Percentiles rank a stretch among this genome's conserved stretches.
phyloP scores from a whole-genome alignment of 2,797 vertebrate species.

The Oophaga sylvatica region DNA sequence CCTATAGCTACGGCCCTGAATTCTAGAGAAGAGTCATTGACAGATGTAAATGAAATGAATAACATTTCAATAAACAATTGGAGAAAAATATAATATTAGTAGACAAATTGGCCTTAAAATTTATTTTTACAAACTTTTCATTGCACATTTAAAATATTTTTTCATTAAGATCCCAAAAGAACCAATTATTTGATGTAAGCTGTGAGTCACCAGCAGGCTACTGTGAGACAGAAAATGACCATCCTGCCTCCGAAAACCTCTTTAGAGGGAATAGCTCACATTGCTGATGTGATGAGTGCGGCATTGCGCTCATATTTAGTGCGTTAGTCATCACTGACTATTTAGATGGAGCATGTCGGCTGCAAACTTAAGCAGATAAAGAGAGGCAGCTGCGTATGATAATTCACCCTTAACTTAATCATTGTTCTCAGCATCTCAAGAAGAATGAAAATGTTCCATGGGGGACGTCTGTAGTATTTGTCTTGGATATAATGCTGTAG shows the following conservation, averaged over 20 bases:
- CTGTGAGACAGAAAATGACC: background rate
- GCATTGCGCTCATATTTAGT: constrained; percentile 9
- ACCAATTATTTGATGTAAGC: background rate
- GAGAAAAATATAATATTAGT: background rate
- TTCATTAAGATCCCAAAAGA: background rate
- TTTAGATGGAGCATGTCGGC: constrained; percentile 19
- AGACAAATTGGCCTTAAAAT: background rate
- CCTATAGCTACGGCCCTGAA: too few relatives aligned
- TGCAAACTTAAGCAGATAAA: constrained; percentile 37
- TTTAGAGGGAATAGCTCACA: background rate
- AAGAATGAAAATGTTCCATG: constrained; percentile 1
- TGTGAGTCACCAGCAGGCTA: constrained; percentile 23
- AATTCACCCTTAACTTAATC: constrained; percentile 40
- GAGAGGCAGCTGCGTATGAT: constrained; percentile 26
- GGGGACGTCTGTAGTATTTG: constrained; percentile 11
- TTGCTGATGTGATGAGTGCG: constrained; percentile 9
- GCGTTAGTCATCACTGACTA: constrained; percentile 35
- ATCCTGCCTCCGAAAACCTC: background rate
- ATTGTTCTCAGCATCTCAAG: background rate
- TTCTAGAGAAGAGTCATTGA: too few relatives aligned
- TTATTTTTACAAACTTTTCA: background rate
- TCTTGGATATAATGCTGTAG: background rate
- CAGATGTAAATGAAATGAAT: too few relatives aligned
- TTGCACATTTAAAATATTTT: background rate
- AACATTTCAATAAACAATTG: too few relatives aligned